Base-by-base conservation (phyloP, 2,888 invertebrate genomes). In the Pyrrhia umbra region DNA sequence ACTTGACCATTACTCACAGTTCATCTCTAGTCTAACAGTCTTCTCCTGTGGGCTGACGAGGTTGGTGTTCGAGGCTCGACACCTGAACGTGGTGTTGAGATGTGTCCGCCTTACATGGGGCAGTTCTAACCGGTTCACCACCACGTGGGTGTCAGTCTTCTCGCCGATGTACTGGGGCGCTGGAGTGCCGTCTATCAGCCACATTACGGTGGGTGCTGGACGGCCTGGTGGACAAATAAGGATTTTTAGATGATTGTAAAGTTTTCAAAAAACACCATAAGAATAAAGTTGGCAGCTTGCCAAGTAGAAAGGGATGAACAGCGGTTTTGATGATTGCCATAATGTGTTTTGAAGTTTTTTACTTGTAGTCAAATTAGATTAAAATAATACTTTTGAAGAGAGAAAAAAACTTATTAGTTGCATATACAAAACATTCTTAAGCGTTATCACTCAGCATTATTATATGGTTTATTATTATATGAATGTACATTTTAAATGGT, bases 51-150 rank as follows among this genome's bases (percentile, higher is more conserved):
- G 98, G 86, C 97, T 96, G 88, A 97, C 97, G 68, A 98, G 96
- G 89, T 98, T 97, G 45, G 98, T 98, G 89, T 98, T 98, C 62
- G 97, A 96, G 10, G 98, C 98, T 90, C 97, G 97, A 88, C 98
- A 98, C 89, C 97, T 97, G 95, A 97, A 98, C 30, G 97, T 97
- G 40, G 97, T 97, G 90, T 98, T 98, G 62, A 98, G 95, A 80
- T 98, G 97, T 68, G 96, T 96, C 75, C 98, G 95, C 76, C 96
- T 96, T 58, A 98, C 95, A 75, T 96, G 96, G 16, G 96, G 96
- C 77, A 98, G 96, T 87, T 97, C 97, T 80, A 98, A 92, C 64
- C 96, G 96, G 95, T 97, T 98, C 64, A 97, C 97, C 43, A 97
- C 96, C 56, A 98, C 96, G 86, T 97, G 97, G 27, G 96, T 96